Percentiles rank a stretch among this genome's conserved stretches.
phyloP scores from a whole-genome alignment of 2,797 vertebrate species.

The Falco rusticolus region DNA sequence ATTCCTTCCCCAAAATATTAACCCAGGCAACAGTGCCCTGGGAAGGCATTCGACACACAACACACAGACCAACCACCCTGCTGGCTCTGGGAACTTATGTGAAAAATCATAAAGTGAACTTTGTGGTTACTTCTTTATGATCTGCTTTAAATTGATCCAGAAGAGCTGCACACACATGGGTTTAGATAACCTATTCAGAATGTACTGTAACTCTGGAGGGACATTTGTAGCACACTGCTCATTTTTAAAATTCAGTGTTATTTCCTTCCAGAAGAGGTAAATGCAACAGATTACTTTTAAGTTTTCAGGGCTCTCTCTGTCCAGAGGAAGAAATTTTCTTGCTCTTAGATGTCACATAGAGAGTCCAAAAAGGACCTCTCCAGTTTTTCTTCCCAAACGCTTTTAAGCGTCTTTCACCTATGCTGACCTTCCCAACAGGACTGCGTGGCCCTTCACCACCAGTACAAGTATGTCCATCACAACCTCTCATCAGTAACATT shows the following conservation, averaged over 20 bases:
- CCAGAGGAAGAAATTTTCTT: too few species aligned
- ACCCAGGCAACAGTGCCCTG: not conserved
- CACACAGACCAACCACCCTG: accelerated
- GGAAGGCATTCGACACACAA: not conserved
- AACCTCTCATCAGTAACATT: accelerated
- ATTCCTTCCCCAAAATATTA: not conserved
- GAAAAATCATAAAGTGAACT: not conserved
- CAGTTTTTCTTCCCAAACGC: not conserved
- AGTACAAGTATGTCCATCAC: accelerated
- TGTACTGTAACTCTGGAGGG: not conserved
- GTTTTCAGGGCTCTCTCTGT: too few species aligned
- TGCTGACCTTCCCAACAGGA: not conserved
- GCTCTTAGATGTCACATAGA: accelerated
- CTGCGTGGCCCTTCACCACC: not conserved
- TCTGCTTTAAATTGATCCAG: not conserved
- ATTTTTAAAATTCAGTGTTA: not conserved
- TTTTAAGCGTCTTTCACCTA: not conserved
- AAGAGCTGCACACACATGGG: not conserved
- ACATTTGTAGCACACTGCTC: not conserved
- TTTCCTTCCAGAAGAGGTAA: not conserved
- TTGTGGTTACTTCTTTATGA: not conserved
- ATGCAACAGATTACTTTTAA: not conserved
- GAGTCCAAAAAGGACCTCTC: not conserved
- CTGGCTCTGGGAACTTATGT: not conserved
- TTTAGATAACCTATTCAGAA: not conserved